Percentiles rank a stretch among this genome's conserved stretches.
phyloP scores from a whole-genome alignment of 2,888 invertebrate species.

The Eristalis pertinax region DNA sequence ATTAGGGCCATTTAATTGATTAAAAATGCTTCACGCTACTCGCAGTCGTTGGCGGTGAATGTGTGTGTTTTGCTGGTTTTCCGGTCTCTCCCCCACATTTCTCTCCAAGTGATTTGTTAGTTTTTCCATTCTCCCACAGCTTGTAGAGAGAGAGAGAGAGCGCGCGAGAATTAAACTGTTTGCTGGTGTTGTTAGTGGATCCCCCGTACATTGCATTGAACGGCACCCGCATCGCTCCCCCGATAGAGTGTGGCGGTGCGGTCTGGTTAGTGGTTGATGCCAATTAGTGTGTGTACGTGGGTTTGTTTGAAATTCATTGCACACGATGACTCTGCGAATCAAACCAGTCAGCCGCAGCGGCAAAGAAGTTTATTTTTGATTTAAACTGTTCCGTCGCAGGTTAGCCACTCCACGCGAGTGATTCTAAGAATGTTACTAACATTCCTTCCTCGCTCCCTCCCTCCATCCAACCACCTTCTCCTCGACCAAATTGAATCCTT shows the following conservation, averaged over 20 bases:
- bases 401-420: background rate
- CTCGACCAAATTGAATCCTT: background rate
- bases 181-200: background rate
- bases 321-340: background rate
- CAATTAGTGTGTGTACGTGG: background rate
- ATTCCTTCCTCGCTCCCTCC: background rate
- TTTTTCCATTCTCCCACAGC: background rate
- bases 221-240: background rate
- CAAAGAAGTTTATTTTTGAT: constrained; percentile 7
- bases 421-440: constrained; percentile 9
- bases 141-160: background rate
- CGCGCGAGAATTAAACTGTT: background rate
- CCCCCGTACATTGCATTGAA: background rate
- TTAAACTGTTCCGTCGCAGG: background rate
- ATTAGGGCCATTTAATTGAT: constrained; percentile 42
- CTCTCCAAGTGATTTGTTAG: background rate
- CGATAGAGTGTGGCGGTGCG: background rate
- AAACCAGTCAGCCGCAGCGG: background rate
- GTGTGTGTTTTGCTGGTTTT: background rate
- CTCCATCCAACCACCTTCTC: background rate
- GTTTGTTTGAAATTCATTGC: constrained; percentile 10
- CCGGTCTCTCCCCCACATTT: background rate
- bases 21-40: constrained; percentile 23
- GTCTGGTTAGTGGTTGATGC: background rate
- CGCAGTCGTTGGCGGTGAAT: background rate